Evolutionary conservation across 2,113 vertebrate species (phyloP).

Genomic region (Petroica traversi): DNA sequence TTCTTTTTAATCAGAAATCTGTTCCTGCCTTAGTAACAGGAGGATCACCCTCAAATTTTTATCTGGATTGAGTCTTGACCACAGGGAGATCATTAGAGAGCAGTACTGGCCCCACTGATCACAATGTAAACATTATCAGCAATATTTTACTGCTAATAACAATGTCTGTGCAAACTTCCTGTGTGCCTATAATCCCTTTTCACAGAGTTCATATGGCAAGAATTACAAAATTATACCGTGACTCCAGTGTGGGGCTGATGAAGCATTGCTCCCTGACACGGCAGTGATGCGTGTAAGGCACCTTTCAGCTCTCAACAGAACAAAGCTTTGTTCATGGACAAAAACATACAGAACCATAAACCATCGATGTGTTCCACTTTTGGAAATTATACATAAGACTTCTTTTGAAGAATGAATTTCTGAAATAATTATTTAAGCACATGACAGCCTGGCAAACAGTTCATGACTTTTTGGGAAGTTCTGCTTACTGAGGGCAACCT

Average conservation of each 20-base stretch:
- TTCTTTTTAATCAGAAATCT: background rate
- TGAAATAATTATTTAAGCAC: constrained; percentile 55
- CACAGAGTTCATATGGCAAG: background rate
- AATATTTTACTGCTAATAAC: background rate
- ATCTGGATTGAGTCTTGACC: background rate
- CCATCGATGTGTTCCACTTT: background rate
- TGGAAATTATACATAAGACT: constrained; percentile 13
- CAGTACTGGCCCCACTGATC: background rate
- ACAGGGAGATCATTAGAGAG: background rate
- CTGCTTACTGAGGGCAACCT: constrained; percentile 11
- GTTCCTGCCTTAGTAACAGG: background rate
- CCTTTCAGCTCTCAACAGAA: background rate
- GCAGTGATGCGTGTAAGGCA: background rate
- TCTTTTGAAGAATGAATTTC: constrained; percentile 32
- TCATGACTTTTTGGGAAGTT: constrained; percentile 37
- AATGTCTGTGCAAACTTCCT: background rate
- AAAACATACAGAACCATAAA: background rate
- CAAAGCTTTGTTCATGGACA: background rate
- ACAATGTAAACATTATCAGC: background rate
- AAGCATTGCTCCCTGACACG: background rate
- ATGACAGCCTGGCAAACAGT: constrained; percentile 29
- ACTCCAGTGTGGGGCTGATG: background rate
- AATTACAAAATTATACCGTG: background rate
- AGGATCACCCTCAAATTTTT: background rate
- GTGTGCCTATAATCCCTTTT: background rate